phyloP scores from a whole-genome alignment of 2,888 invertebrate species.

The Mylabris sibirica region DNA sequence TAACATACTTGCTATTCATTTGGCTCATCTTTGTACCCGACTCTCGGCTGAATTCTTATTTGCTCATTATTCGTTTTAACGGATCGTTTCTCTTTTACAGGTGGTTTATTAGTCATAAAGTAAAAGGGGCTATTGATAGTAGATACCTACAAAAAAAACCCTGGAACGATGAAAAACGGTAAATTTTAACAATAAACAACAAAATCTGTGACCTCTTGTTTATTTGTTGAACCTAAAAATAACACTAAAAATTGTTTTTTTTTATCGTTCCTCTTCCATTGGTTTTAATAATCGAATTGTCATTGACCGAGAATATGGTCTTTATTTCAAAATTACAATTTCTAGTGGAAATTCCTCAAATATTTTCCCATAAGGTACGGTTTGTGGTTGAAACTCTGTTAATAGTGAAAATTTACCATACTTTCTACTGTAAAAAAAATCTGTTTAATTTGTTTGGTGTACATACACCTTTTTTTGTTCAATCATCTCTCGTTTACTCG shows the following conservation, averaged over 20 bases:
- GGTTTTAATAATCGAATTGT: too few species aligned
- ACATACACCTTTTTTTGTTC: too few species aligned
- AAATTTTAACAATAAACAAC: background rate
- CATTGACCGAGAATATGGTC: too few species aligned
- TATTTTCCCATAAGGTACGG: background rate
- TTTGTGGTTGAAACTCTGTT: background rate
- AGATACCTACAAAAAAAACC: too few species aligned
- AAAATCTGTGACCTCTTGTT: background rate
- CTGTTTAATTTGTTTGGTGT: background rate
- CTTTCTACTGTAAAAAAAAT: background rate
- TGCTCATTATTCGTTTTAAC: background rate
- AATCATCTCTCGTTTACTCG: background rate
- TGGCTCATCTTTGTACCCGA: background rate
- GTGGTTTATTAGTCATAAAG: too few species aligned
- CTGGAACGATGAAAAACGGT: background rate
- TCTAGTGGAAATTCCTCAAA: background rate
- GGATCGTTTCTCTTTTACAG: too few species aligned
- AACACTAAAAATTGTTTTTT: background rate
- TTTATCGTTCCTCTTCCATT: too few species aligned
- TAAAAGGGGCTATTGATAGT: too few species aligned
- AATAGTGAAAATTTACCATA: background rate
- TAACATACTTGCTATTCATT: constrained; percentile 11
- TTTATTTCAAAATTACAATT: background rate
- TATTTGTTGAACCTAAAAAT: background rate
- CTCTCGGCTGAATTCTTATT: background rate